A percentile compares a stretch with the other conserved stretches of the same genome.
Evolutionary conservation across 2,888 invertebrate genomes (phyloP).

Genomic region (Phyllotreta cruciferae): DNA sequence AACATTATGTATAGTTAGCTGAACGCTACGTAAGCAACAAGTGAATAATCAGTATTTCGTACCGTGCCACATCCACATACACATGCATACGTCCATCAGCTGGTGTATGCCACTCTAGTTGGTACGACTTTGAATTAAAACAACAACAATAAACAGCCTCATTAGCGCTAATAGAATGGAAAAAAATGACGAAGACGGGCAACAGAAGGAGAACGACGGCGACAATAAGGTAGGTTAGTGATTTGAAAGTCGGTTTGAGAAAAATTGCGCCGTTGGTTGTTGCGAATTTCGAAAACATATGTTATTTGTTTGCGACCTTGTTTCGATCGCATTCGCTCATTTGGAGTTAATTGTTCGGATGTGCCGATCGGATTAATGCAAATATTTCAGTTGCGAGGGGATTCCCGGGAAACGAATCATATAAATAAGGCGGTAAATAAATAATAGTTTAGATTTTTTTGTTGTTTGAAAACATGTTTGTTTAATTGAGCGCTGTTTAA

Average conservation of each 20-base stretch:
- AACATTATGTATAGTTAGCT: slow-evolving; percentile 19
- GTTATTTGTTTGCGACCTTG: slow-evolving; percentile 7
- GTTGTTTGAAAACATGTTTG: too few species aligned
- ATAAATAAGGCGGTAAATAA: too few species aligned
- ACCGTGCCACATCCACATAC: slow-evolving; percentile 17
- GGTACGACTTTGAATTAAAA: slow-evolving; percentile 8
- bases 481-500: too few species aligned
- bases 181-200: slow-evolving; percentile 8
- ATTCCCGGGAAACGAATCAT: too few species aligned
- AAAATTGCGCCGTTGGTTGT: not conserved
- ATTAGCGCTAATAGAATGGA: slow-evolving; percentile 3
- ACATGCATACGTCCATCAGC: not conserved
- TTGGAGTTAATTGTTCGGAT: too few species aligned
- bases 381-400: too few species aligned
- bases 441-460: not conserved
- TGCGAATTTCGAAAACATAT: slow-evolving; percentile 10
- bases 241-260: not conserved
- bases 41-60: not conserved
- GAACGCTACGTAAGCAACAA: slow-evolving; percentile 25
- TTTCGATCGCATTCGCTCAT: too few species aligned
- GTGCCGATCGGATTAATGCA: too few species aligned
- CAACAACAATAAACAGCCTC: not conserved
- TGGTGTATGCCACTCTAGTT: not conserved
- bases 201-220: not conserved
- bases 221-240: slow-evolving; percentile 27